These are phyloP conservation scores for Aplysia californica DNA, from an alignment of 1,140 invertebrate species.

Conservation along the genomic window DNA sequence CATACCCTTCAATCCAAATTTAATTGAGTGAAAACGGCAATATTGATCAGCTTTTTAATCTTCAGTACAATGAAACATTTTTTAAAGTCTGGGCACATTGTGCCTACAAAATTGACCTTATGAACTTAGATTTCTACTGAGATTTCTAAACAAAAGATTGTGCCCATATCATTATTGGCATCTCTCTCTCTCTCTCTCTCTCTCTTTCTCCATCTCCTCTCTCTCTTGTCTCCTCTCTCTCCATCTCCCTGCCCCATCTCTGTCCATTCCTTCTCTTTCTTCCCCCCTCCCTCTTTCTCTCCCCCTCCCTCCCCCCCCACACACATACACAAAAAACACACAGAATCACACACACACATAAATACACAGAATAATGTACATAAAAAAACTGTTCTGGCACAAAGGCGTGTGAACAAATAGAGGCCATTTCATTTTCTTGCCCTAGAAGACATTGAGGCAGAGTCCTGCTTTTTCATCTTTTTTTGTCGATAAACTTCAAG, in stretches of 20 bases:
- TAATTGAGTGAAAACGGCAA: too few species aligned
- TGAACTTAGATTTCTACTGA: too few species aligned
- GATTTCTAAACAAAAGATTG: too few species aligned
- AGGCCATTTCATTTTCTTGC: neutral
- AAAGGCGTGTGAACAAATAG: neutral
- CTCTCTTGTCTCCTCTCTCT: conserved; percentile 1
- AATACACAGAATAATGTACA: neutral
- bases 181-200: conserved; percentile 9
- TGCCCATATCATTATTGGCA: too few species aligned
- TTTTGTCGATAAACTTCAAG: too few species aligned
- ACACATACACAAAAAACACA: neutral
- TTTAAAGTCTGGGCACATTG: too few species aligned
- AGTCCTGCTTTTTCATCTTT: neutral
- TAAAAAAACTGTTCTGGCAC: neutral
- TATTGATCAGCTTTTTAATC: too few species aligned
- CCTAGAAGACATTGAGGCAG: neutral
- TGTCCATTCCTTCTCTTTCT: neutral
- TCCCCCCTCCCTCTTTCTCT: conserved; percentile 4
- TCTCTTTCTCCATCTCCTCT: conserved; percentile 11
- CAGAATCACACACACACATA: neutral
- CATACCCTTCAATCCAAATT: too few species aligned
- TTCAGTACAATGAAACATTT: too few species aligned
- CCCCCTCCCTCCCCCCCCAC: conserved; percentile 1
- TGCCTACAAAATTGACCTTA: too few species aligned
- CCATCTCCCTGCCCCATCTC: neutral